Evolutionary conservation across 2,888 invertebrate genomes (phyloP).

Genomic region (Amiota mariae): DNA sequence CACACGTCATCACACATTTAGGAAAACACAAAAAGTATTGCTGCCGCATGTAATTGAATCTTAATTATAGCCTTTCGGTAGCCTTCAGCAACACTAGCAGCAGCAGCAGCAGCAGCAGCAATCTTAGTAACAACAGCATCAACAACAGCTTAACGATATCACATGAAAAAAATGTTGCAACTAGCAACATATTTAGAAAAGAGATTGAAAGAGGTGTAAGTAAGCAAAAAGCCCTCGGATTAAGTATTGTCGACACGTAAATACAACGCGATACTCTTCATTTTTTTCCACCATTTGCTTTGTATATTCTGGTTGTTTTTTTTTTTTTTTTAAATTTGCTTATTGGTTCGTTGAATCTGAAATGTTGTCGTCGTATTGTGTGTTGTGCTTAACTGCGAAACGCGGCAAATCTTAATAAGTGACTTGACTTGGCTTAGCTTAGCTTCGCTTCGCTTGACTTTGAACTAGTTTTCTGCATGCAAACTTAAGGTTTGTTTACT

Average conservation of each 20-base stretch:
- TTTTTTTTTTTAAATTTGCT: conserved; percentile 20
- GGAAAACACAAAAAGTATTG: conserved; percentile 35
- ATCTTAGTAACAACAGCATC: background rate
- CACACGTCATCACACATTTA: conserved; percentile 43
- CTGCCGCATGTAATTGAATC: conserved; percentile 42
- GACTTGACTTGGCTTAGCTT: too few species aligned
- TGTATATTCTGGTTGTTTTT: too few species aligned
- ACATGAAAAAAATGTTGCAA: background rate
- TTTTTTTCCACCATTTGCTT: background rate
- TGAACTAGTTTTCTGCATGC: too few species aligned
- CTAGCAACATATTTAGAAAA: background rate
- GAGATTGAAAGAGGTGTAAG: too few species aligned
- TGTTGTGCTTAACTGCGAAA: background rate
- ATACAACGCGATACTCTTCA: background rate
- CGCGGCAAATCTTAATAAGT: too few species aligned
- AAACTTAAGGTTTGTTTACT: too few species aligned
- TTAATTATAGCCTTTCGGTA: conserved; percentile 41
- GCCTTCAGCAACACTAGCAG: conserved; percentile 12
- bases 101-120: background rate
- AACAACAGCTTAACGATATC: conserved; percentile 14
- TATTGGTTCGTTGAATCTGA: conserved; percentile 7
- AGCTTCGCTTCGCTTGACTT: too few species aligned
- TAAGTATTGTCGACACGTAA: conserved; percentile 24
- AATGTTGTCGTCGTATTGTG: background rate
- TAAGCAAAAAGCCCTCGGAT: conserved; percentile 10